Evolutionary conservation across 1,140 invertebrate species (phyloP).

Genomic region (Chlorops oryzae): DNA sequence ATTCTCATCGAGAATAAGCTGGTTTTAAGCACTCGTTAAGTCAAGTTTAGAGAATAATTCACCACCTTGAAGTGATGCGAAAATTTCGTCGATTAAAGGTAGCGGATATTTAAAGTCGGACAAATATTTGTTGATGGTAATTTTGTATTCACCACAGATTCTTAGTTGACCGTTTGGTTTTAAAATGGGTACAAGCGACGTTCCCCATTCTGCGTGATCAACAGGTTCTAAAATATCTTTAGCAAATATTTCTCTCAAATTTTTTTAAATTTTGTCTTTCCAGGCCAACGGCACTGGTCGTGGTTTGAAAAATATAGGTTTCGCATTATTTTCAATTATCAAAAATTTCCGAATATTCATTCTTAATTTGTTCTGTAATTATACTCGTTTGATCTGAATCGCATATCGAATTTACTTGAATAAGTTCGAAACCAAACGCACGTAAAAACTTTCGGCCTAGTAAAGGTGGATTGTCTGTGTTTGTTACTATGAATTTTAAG

Average conservation of each 20-base stretch:
- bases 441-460: conserved; percentile 1
- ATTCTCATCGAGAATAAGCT: conserved; percentile 25
- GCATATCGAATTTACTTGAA: neutral
- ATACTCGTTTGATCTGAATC: too few species aligned
- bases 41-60: conserved; percentile 39
- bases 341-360: conserved; percentile 10
- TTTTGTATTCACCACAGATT: conserved; percentile 47
- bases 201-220: conserved; percentile 20
- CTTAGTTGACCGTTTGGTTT: conserved; percentile 22
- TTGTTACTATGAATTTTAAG: conserved; percentile 3
- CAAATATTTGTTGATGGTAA: conserved; percentile 40
- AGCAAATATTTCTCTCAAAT: conserved; percentile 19
- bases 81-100: conserved; percentile 35
- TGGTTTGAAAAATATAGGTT: conserved; percentile 32
- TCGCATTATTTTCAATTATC: conserved; percentile 12
- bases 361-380: conserved; percentile 5
- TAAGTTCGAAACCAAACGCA: neutral
- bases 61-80: conserved; percentile 24
- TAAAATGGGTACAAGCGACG: conserved; percentile 26
- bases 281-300: conserved; percentile 24
- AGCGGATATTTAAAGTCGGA: conserved; percentile 35
- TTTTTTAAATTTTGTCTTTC: conserved; percentile 19
- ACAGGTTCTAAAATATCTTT: conserved; percentile 16
- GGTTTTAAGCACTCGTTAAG: conserved; percentile 43
- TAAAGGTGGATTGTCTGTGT: conserved; percentile 2